Conservation (phyloP, 2,113 vertebrate genomes). For the Orcinus orca region DNA sequence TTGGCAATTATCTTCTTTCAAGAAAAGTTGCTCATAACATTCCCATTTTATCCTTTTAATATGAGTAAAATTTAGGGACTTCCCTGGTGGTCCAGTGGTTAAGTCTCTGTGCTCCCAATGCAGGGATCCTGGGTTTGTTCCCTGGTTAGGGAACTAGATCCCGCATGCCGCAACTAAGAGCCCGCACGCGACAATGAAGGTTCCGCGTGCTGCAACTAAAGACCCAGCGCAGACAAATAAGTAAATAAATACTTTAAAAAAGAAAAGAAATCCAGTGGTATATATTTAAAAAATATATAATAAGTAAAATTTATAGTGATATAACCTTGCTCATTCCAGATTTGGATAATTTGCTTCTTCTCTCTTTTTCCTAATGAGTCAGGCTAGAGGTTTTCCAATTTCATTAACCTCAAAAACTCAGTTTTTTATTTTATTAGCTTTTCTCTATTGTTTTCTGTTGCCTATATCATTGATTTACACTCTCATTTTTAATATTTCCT, state of each 20-base stretch:
- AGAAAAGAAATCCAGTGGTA: too few relatives aligned
- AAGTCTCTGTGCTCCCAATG: too few relatives aligned
- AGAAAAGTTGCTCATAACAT: not conserved
- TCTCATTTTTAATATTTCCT: not conserved
- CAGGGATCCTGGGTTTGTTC: too few relatives aligned
- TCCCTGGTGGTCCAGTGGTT: too few relatives aligned
- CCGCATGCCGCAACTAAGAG: too few relatives aligned
- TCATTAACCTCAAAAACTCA: not conserved
- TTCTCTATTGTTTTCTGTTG: not conserved
- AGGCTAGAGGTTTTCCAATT: not conserved
- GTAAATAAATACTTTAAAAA: too few relatives aligned
- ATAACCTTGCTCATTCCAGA: not conserved
- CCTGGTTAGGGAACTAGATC: too few relatives aligned
- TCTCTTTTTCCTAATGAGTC: not conserved
- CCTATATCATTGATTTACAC: not conserved
- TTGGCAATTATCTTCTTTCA: not conserved
- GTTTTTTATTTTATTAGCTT: not conserved
- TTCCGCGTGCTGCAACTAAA: too few relatives aligned
- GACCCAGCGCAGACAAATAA: too few relatives aligned
- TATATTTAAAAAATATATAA: too few relatives aligned
- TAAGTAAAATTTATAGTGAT: not conserved
- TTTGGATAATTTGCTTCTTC: not conserved
- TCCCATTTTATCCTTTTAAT: not conserved
- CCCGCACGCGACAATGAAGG: fast-evolving
- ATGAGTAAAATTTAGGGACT: not conserved